phyloP scores from a whole-genome alignment of 2,797 vertebrate genomes.

The Leuciscus waleckii region DNA sequence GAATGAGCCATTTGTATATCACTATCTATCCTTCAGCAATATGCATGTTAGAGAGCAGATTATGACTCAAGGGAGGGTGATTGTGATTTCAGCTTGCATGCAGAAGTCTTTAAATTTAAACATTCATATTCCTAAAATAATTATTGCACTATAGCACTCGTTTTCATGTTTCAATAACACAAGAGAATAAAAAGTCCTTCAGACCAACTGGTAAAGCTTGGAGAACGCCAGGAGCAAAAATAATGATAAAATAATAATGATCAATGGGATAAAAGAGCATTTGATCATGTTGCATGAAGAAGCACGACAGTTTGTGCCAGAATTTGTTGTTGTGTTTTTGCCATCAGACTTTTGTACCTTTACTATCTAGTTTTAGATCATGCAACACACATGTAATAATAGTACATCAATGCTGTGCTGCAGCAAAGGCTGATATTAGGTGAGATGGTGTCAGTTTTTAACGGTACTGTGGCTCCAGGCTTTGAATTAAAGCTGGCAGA shows the following conservation, averaged over 20 bases:
- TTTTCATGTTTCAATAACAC: background rate
- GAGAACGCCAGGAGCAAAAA: background rate
- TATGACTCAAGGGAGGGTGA: background rate
- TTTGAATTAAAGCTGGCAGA: conserved; percentile 43
- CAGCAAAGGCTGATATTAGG: conserved; percentile 16
- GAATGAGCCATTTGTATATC: conserved; percentile 15
- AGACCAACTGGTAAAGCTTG: background rate
- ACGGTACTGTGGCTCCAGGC: background rate
- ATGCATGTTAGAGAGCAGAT: background rate
- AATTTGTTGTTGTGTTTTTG: background rate
- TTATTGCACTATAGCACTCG: background rate
- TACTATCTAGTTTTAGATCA: background rate
- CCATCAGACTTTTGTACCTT: background rate
- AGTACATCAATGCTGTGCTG: background rate
- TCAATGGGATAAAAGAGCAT: background rate
- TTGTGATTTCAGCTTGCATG: background rate
- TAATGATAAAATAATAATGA: background rate
- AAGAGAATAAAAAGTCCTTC: background rate
- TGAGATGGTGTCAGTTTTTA: conserved; percentile 1
- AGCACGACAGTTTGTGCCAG: background rate
- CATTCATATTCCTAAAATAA: background rate
- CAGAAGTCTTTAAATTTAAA: background rate
- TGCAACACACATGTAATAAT: conserved; percentile 10
- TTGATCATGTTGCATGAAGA: background rate
- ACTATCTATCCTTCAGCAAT: background rate